Evolutionary conservation across 2,888 invertebrate species (phyloP).

Genomic region (Drosophila atroscutellata): DNA sequence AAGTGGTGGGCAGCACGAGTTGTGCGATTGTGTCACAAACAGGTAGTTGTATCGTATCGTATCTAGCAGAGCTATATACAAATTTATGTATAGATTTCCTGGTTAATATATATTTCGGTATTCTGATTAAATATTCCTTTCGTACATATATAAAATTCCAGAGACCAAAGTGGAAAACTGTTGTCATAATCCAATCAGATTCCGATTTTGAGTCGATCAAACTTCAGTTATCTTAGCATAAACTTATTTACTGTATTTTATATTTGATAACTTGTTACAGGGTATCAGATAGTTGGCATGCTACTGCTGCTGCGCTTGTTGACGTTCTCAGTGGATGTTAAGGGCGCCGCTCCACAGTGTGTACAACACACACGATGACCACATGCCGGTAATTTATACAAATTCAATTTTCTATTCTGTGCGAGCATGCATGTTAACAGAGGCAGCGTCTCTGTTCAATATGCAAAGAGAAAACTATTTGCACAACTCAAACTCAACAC

Average conservation of each 20-base stretch:
- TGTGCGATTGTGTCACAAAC: not conserved
- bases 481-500: slow-evolving; percentile 5
- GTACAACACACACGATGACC: slow-evolving; percentile 47
- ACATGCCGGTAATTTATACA: slow-evolving; percentile 69
- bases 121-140: not conserved
- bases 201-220: not conserved
- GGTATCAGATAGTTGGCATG: slow-evolving; percentile 18
- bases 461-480: slow-evolving; percentile 5
- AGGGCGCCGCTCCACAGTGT: slow-evolving; percentile 29
- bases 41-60: not conserved
- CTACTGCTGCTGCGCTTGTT: not conserved
- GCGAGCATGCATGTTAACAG: not conserved
- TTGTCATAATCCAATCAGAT: not conserved
- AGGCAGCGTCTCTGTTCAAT: slow-evolving; percentile 25
- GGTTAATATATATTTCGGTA: too few relatives aligned
- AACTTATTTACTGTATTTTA: not conserved
- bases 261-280: not conserved
- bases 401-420: slow-evolving; percentile 34
- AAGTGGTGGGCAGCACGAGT: not conserved
- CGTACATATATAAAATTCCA: not conserved
- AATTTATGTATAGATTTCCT: not conserved
- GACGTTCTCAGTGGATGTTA: slow-evolving; percentile 18
- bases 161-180: not conserved
- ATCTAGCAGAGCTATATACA: not conserved
- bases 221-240: not conserved